Evolutionary conservation across 2,888 invertebrate genomes (phyloP), one percentile per base, ranked within the genome.

Genomic region (Temnothorax ravouxi): DNA sequence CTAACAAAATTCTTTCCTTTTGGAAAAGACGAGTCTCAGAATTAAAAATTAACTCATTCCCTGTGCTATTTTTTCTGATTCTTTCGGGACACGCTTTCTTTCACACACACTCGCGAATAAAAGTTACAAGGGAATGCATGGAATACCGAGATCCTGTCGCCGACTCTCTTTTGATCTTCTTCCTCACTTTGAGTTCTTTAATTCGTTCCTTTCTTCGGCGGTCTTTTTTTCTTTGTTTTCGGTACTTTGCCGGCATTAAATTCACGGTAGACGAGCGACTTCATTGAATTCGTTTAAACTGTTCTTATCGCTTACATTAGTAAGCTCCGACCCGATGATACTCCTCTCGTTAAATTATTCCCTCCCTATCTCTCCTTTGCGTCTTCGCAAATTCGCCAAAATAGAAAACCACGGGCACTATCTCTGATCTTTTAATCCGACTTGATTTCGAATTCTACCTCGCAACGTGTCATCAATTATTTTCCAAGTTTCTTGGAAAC

Each of bases 261-360:
- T 80, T 80, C 79, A 80, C 79, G 71, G 71, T 80, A 71, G 71
- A 80, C 71, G 47, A 47, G 59, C 77, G 59, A 71, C 79, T 80
- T 80, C 79, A 80, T 80, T 80, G 79, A 80, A 80, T 80, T 80
- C 79, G 71, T 80, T 80, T 80, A 80, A 80, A 80, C 79, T 80
- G 79, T 80, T 80, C 79, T 80, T 71, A 80, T 80, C 79, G 79
- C 59, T 80, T 80, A 80, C 79, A 80, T 80, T 80, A 80, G 79
- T 80, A 80, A 80, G 79, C 56, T 47, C 79, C 71, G 34, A 80
- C 47, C 79, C 71, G 59, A 80, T 80, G 71, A 80, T 80, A 80
- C 71, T 61, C 47, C 18, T 59, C 79, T 80, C 79, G 71, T 80
- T 80, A 80, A 80, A 80, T 80, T 80, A 80, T 80, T 80, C 79